Percentiles rank a stretch among this genome's conserved stretches.
phyloP scores from a whole-genome alignment of 2,888 invertebrate genomes.

The Drosophila kuntzei region DNA sequence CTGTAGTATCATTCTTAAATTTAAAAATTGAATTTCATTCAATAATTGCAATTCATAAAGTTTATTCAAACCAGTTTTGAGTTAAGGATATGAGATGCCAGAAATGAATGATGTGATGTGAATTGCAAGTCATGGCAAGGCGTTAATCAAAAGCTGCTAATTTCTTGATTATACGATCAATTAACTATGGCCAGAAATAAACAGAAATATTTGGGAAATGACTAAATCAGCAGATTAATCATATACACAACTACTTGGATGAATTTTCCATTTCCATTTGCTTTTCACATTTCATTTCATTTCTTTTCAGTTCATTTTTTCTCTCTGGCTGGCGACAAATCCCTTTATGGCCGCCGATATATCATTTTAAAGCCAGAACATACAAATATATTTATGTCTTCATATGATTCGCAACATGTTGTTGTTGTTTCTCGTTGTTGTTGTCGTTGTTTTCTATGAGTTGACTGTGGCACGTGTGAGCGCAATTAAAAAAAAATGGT shows the following conservation, averaged over 20 bases:
- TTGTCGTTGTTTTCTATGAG: constrained; percentile 17
- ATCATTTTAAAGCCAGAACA: constrained; percentile 64
- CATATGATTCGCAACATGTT: constrained; percentile 17
- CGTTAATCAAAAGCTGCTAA: constrained; percentile 45
- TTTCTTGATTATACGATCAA: constrained; percentile 58
- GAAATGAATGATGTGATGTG: neutral
- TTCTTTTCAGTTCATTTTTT: neutral
- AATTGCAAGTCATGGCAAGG: constrained; percentile 39
- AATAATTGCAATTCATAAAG: too few relatives aligned
- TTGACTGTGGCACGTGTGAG: constrained; percentile 67
- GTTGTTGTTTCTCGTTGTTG: constrained; percentile 7
- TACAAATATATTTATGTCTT: constrained; percentile 25
- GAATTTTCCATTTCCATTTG: constrained; percentile 19
- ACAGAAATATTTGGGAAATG: constrained; percentile 30
- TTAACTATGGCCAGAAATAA: constrained; percentile 37
- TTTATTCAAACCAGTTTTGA: constrained; percentile 5
- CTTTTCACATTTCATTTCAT: constrained; percentile 17
- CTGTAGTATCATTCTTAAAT: too few relatives aligned
- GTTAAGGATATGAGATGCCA: constrained; percentile 12
- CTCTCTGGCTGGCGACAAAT: constrained; percentile 55
- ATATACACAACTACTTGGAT: constrained; percentile 44
- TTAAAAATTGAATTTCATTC: too few relatives aligned
- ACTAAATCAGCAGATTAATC: constrained; percentile 62
- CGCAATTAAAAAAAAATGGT: constrained; percentile 68
- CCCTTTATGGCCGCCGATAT: constrained; percentile 74